phyloP scores from a whole-genome alignment of 2,888 invertebrate species.

The Hypselothyrea guttata region DNA sequence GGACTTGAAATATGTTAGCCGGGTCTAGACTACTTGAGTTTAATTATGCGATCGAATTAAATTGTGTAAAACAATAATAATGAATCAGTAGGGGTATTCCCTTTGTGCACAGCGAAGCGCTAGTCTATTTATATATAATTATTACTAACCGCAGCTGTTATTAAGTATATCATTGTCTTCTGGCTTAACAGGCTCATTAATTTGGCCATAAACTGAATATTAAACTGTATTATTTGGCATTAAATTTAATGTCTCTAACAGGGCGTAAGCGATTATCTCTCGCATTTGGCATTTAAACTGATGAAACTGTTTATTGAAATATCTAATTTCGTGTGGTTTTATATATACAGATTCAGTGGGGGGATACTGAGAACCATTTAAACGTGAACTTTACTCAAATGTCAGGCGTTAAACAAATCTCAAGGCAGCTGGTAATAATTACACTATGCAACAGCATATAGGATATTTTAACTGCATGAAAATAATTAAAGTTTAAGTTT shows the following conservation, averaged over 20 bases:
- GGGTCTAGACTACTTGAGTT: constrained; percentile 21
- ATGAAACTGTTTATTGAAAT: constrained; percentile 17
- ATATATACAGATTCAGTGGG: constrained; percentile 6
- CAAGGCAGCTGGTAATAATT: constrained; percentile 11
- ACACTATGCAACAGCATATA: constrained; percentile 10
- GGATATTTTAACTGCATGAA: no score
- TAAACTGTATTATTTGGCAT: constrained; percentile 17
- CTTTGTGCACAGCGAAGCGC: no score
- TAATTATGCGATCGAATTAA: neutral
- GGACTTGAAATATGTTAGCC: constrained; percentile 48
- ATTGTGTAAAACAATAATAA: neutral
- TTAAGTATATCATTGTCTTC: constrained; percentile 2
- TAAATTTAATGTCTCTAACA: constrained; percentile 16
- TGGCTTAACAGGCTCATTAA: constrained; percentile 30
- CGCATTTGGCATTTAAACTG: constrained; percentile 4
- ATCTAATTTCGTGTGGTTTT: constrained; percentile 4
- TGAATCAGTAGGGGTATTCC: neutral
- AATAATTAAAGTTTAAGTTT: no score
- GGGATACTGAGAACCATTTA: constrained; percentile 5
- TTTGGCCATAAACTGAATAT: constrained; percentile 29
- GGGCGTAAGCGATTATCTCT: constrained; percentile 12
- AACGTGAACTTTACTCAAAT: constrained; percentile 37
- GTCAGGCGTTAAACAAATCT: constrained; percentile 21
- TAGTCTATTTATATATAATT: no score
- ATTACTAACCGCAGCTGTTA: neutral